Evolutionary conservation across 2,113 vertebrate species (phyloP), one percentile per base, ranked within the genome.

Genomic region (Psittacula cyanocephala): DNA sequence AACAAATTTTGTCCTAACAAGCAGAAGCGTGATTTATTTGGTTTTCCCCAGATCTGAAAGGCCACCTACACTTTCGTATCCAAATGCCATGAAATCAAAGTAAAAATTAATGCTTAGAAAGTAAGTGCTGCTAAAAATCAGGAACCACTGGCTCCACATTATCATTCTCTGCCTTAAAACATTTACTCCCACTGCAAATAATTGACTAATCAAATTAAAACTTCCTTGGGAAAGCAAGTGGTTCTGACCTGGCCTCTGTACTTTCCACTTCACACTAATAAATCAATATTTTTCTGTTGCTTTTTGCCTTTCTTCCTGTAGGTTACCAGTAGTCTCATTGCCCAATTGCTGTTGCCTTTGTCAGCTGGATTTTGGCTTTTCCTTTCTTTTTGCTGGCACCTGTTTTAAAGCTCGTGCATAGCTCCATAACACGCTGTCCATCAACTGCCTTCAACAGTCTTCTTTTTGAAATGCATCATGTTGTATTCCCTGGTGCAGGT

Each of bases 291-390:
- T 97, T 88, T 72, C 76, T 90, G 22, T 41, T 75, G 44, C 67
- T 37, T n/a, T 88, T 94, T 89, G 43, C 70, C 77, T 94, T 87
- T 94, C 53, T 85, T 95, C 59, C 71, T 80, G 41, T 53, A 77
- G 37, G 27, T 91, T 90, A 72, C 33, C 52, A 55, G 68, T 70
- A 74, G 35, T 70, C 64, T 95, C 46, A 46, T 60, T 83, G 39
- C 69, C 70, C 29, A 63, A 11, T 24, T 50, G 49, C 33, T 91
- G 68, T 80, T 91, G 75, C 72, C n/a, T 91, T 94, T 92, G 78
- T 79, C 91, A 92, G 70, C 78, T 95, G 89, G 81, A 93, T 71
- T 87, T 75, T 82, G 69, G 49, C 70, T 74, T 93, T 87, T 87
- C 13, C 31, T 93, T 82, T 88, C 79, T 95, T 95, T 91, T 88